Evolutionary conservation across 92 coral and sea anemone genomes (phyloP).

Genomic region (Phenganax marumi): DNA sequence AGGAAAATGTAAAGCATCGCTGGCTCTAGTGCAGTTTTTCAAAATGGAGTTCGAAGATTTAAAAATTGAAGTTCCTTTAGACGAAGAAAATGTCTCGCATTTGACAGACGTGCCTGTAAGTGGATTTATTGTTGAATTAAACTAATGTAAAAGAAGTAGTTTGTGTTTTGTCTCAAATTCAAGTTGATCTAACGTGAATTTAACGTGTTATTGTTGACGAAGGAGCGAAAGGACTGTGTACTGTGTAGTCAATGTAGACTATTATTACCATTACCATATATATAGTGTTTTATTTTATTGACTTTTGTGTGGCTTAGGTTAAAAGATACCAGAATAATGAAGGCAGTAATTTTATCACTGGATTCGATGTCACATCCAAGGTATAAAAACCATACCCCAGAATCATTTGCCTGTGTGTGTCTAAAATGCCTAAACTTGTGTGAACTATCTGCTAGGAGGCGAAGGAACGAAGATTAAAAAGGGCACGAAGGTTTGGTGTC

Average conservation of each 20-base stretch:
- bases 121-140: background rate
- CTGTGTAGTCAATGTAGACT: too few relatives aligned
- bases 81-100: constrained; percentile 65
- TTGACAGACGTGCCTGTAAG: constrained; percentile 67
- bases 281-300: background rate
- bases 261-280: too few relatives aligned
- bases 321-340: constrained; percentile 83
- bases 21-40: background rate
- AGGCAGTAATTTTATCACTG: constrained; percentile 82
- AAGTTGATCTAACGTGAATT: background rate
- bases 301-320: constrained; percentile 47
- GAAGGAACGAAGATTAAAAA: constrained; percentile 58
- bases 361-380: constrained; percentile 93
- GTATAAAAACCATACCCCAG: constrained; percentile 33
- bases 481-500: constrained; percentile 86
- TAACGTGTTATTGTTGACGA: background rate
- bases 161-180: background rate
- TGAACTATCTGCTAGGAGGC: constrained; percentile 62
- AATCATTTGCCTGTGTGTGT: background rate
- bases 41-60: constrained; percentile 99
- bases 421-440: background rate
- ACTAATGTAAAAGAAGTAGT: background rate
- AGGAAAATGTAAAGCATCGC: background rate
- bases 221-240: background rate
- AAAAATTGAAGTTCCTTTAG: constrained; percentile 84